Conservation (phyloP, 2,888 invertebrate genomes). For the Archips crataeganus region DNA sequence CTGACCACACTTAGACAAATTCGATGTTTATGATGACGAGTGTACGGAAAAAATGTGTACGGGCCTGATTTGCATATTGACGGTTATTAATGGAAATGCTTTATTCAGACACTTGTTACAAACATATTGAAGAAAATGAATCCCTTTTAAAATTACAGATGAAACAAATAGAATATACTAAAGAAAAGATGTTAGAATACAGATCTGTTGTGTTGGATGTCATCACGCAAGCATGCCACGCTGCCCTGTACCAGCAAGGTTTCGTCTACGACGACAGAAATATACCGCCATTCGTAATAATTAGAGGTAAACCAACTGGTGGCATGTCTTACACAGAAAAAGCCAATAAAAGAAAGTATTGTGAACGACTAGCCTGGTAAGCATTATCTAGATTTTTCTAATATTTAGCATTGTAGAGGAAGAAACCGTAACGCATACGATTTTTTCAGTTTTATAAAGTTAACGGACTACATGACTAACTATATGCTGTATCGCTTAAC, state of each 20-base stretch:
- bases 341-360: conserved; percentile 93
- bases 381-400: conserved; percentile 8
- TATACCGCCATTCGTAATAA: conserved; percentile 75
- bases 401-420: not conserved
- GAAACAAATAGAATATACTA: conserved; percentile 73
- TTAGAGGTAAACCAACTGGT: conserved; percentile 86
- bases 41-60: no score
- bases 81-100: no score
- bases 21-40: no score
- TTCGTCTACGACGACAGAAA: conserved; percentile 92
- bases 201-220: conserved; percentile 76
- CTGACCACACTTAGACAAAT: no score
- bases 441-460: conserved; percentile 87
- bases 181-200: conserved; percentile 66
- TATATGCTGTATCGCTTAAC: conserved; percentile 89
- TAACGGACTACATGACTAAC: conserved; percentile 90
- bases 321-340: conserved; percentile 96
- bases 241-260: conserved; percentile 90
- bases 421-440: not conserved
- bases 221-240: conserved; percentile 88
- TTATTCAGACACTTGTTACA: no score
- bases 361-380: conserved; percentile 92
- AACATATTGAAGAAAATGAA: not conserved
- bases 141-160: conserved; percentile 66
- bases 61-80: no score